Base-by-base conservation (phyloP, 2,888 invertebrate genomes). In the Conomelus anceps region DNA sequence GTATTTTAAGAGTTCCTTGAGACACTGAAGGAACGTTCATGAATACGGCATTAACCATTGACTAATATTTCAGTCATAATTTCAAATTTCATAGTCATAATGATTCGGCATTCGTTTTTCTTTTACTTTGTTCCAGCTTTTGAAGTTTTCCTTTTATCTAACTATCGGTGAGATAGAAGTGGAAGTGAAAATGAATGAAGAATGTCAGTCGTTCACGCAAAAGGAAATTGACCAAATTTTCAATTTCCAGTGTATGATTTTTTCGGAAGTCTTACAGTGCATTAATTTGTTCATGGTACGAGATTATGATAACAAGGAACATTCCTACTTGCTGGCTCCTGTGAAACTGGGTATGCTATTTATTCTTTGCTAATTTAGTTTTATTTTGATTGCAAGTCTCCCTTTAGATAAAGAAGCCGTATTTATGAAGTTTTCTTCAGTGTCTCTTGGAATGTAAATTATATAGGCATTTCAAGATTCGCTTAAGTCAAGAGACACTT, bases 241-340 rank as follows among this genome's bases (percentile, higher is more conserved):
- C 92, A 93, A 94, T 22, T 98, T 97, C 92, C 97, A 98, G 92
- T 94, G 94, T 86, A 95, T 96, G 92, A 91, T 98, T n/a, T 98
- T 98, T 92, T 94, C 94, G 9, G 95, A 96, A 92, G 94, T 98
- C 0, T 93, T 98, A 22, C 93, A 94, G 17, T 92, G 96, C 0
- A 94, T 96, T 88, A 96, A 96, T 91, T 92, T 93, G 23, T 97
- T 96, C 92, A 93, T 96, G 87, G 93, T 91, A 23, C 89, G 87
- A 89, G 90, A 91, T 86, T 94, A 94, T 17, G 92, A 93, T 17
- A 94, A 94, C 91, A 93, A 93, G 22, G 95, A 95, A 90, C 94
- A 95, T 91, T 92, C 92, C 41, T 94, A 92, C 89, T 91, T 93
- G 41, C 90, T 94, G 29, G 93, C 93, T 4, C 94, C 94, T 0